These are phyloP conservation scores for Pangasianodon hypophthalmus DNA, from an alignment of 2,113 vertebrate species.

Conservation along the genomic window DNA sequence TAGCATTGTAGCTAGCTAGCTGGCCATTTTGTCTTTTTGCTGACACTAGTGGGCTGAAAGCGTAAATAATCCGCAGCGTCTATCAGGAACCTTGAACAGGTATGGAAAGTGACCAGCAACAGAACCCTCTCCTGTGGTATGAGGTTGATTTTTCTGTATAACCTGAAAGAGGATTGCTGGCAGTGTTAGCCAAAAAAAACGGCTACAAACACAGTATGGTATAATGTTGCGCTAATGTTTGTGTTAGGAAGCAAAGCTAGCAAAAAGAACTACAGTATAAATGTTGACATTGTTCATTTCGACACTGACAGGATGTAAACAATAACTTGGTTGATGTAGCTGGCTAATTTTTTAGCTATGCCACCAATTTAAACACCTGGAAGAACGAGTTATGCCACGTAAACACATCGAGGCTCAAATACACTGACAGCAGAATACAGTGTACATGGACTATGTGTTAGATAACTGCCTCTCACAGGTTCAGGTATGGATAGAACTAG, in stretches of 20 bases:
- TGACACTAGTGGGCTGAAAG: background rate
- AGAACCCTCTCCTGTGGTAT: background rate
- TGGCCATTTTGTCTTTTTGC: background rate
- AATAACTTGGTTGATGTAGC: too few species aligned
- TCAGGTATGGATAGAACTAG: background rate
- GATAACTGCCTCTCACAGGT: too few species aligned
- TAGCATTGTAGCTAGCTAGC: background rate
- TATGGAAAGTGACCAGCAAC: background rate
- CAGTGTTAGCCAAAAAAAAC: background rate
- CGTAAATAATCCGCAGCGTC: background rate
- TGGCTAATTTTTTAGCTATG: background rate
- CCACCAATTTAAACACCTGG: background rate
- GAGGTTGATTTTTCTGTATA: background rate
- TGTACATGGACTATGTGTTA: background rate
- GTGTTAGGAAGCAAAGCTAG: background rate
- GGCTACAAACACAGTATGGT: background rate
- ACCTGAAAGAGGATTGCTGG: background rate
- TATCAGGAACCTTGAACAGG: background rate
- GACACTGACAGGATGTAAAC: background rate
- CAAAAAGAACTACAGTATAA: background rate
- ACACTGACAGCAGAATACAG: background rate
- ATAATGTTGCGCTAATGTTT: background rate
- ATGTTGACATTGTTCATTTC: background rate
- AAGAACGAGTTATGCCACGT: constrained; percentile 28
- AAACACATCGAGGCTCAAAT: background rate